A percentile compares a stretch with the other conserved stretches of the same genome.
These are phyloP conservation scores for Nannoperca australis DNA, from an alignment of 2,797 vertebrate genomes.

Conservation along the genomic window DNA sequence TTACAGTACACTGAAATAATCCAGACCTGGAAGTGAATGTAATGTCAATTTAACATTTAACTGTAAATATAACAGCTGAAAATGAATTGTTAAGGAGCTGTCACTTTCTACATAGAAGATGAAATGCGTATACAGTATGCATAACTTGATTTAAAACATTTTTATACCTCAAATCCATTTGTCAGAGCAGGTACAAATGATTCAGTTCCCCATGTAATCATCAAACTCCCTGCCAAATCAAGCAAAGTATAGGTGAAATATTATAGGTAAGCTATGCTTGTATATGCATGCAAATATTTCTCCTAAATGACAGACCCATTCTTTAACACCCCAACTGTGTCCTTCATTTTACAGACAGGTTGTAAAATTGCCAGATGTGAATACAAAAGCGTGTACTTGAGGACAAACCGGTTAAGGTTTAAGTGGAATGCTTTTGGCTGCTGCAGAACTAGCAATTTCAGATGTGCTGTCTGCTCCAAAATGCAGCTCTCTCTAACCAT, in stretches of 20 bases:
- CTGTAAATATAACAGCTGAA: neutral
- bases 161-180: neutral
- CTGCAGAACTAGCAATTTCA: constrained; percentile 37
- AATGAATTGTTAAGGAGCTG: neutral
- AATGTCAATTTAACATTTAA: neutral
- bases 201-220: constrained; percentile 3
- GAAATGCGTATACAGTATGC: neutral
- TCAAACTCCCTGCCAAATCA: constrained; percentile 18
- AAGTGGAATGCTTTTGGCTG: constrained; percentile 48
- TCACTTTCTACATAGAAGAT: neutral
- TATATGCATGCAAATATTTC: constrained; percentile 25
- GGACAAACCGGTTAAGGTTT: constrained; percentile 38
- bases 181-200: neutral
- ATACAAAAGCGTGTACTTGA: constrained; percentile 41
- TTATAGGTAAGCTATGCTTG: constrained; percentile 11
- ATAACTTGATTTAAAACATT: neutral
- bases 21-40: neutral
- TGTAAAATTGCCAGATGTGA: constrained; percentile 59
- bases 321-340: constrained; percentile 39
- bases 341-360: constrained; percentile 60
- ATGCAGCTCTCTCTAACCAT: constrained; percentile 48
- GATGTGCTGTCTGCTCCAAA: constrained; percentile 53
- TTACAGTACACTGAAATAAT: constrained; percentile 11
- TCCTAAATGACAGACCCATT: constrained; percentile 13
- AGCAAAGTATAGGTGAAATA: constrained; percentile 2